Percentiles rank a stretch among this genome's conserved stretches.
These are phyloP conservation scores for Euwallacea similis DNA, from an alignment of 1,140 invertebrate genomes.

Conservation along the genomic window DNA sequence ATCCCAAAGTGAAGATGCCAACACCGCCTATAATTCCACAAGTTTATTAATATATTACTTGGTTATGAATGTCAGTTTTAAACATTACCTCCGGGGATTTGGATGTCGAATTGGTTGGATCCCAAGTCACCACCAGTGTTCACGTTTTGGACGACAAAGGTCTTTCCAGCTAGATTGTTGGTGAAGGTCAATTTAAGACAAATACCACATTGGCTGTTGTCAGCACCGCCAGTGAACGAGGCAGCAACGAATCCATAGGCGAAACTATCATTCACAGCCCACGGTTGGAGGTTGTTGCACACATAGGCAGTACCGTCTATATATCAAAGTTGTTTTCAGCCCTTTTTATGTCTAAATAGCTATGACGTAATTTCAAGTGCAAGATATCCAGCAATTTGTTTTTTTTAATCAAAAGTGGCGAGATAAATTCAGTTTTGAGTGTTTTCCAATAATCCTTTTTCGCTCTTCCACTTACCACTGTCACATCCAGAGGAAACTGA, in stretches of 20 bases:
- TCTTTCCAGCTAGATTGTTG: conserved; percentile 24
- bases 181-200: conserved; percentile 33
- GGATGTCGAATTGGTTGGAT: conserved; percentile 37
- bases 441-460: not conserved
- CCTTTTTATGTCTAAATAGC: too few relatives aligned
- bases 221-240: conserved; percentile 35
- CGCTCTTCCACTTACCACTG: conserved; percentile 10
- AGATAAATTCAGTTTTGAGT: not conserved
- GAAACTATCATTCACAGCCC: conserved; percentile 24
- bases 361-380: not conserved
- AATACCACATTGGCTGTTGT: conserved; percentile 28
- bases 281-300: conserved; percentile 34
- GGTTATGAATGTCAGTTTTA: not conserved
- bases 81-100: conserved; percentile 35
- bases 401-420: not conserved
- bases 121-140: conserved; percentile 33
- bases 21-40: conserved; percentile 32
- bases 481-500: conserved; percentile 29
- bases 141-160: conserved; percentile 30
- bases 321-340: not conserved
- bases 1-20: conserved; percentile 32
- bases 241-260: conserved; percentile 38
- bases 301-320: conserved; percentile 29
- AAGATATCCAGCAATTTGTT: not conserved
- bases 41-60: not conserved